phyloP scores from a whole-genome alignment of 2,888 invertebrate species.

The Apodemia duryi region DNA sequence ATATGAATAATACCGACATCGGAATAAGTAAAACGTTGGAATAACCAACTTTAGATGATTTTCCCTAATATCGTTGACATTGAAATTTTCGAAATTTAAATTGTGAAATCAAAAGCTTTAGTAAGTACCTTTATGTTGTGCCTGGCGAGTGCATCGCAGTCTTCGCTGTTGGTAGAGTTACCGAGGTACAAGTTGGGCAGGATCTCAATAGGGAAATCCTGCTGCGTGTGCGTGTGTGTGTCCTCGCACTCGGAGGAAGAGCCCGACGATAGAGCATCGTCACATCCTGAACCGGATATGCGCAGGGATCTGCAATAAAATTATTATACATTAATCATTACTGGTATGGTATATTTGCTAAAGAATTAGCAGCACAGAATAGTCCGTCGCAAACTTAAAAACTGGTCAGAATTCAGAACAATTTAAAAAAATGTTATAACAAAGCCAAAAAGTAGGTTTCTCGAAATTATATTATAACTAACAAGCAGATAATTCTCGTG shows the following conservation, averaged over 20 bases:
- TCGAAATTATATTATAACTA: too few relatives aligned
- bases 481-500: too few relatives aligned
- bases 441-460: too few relatives aligned
- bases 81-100: not conserved
- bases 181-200: constrained; percentile 96
- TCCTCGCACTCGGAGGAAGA: constrained; percentile 87
- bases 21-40: too few relatives aligned
- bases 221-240: constrained; percentile 76
- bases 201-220: constrained; percentile 96
- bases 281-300: constrained; percentile 83
- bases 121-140: constrained; percentile 88
- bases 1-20: too few relatives aligned
- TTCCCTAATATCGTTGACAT: too few relatives aligned
- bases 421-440: too few relatives aligned
- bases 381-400: too few relatives aligned
- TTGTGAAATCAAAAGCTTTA: not conserved
- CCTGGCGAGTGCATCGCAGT: constrained; percentile 91
- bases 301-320: constrained; percentile 81
- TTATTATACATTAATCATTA: not conserved
- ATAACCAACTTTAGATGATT: too few relatives aligned
- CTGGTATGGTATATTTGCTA: too few relatives aligned
- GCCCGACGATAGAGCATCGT: constrained; percentile 83
- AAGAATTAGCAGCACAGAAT: too few relatives aligned
- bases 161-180: constrained; percentile 95
- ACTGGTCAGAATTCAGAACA: too few relatives aligned